phyloP scores from a whole-genome alignment of 2,113 vertebrate genomes.

The Pelobates fuscus region DNA sequence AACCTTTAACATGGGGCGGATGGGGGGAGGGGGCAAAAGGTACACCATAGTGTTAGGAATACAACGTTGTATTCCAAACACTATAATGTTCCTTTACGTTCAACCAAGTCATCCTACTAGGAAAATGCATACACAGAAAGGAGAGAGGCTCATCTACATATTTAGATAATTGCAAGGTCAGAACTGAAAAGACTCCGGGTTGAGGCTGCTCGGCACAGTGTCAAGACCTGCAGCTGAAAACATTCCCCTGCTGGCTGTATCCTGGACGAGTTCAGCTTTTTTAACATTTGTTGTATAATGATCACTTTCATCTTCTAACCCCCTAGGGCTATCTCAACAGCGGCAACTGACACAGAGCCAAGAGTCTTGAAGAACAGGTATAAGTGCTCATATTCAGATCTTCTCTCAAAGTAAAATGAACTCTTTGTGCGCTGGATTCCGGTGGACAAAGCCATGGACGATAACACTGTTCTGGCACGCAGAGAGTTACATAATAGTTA shows the following conservation, averaged over 20 bases:
- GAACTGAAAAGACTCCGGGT: slow-evolving; percentile 24
- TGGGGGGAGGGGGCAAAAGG: too few species aligned
- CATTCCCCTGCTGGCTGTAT: slow-evolving; percentile 40
- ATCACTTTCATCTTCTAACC: slow-evolving; percentile 42
- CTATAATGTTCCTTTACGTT: too few species aligned
- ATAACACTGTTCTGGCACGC: too few species aligned
- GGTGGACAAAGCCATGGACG: too few species aligned
- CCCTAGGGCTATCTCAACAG: slow-evolving; percentile 35
- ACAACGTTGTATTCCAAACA: too few species aligned
- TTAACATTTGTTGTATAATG: slow-evolving; percentile 10
- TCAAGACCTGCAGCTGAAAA: slow-evolving; percentile 42
- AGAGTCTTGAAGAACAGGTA: slow-evolving; percentile 46
- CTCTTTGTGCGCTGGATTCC: neutral
- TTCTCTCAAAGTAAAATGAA: neutral
- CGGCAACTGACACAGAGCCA: slow-evolving; percentile 34
- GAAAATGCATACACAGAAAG: slow-evolving; percentile 16
- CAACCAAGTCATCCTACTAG: too few species aligned
- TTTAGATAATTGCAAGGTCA: slow-evolving; percentile 47
- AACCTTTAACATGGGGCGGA: too few species aligned
- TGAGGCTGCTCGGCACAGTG: slow-evolving; percentile 37
- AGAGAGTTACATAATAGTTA: too few species aligned
- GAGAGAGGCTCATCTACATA: slow-evolving; percentile 35
- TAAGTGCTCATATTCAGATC: slow-evolving; percentile 8
- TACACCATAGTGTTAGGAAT: too few species aligned
- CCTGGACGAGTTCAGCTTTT: slow-evolving; percentile 19